phyloP scores from a whole-genome alignment of 2,888 invertebrate genomes.

The Thera obeliscata region DNA sequence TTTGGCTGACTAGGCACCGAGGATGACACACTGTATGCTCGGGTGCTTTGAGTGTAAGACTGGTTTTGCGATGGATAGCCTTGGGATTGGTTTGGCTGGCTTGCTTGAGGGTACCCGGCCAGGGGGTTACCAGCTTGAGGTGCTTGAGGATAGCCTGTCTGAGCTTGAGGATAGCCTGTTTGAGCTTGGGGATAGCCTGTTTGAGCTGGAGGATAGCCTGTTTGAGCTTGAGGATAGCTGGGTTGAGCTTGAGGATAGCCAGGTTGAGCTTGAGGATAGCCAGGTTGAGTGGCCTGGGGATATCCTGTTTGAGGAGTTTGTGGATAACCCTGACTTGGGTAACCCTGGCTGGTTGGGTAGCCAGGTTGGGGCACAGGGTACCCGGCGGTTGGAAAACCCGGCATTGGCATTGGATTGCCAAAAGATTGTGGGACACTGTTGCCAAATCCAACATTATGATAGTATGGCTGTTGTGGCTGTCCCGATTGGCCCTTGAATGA shows the following conservation, averaged over 20 bases:
- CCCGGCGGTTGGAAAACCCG: constrained; percentile 72
- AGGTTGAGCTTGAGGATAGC: constrained; percentile 52
- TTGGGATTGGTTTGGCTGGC: constrained; percentile 61
- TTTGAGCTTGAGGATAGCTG: constrained; percentile 42
- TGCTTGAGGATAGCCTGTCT: constrained; percentile 41
- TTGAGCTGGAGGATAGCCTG: constrained; percentile 44
- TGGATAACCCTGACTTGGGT: constrained; percentile 43
- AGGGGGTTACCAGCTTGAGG: constrained; percentile 50
- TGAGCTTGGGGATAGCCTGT: constrained; percentile 44
- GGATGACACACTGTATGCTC: constrained; percentile 60
- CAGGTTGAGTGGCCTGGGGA: constrained; percentile 45
- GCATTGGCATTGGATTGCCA: constrained; percentile 79
- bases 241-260: constrained; percentile 46
- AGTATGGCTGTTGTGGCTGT: constrained; percentile 78
- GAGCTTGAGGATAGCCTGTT: constrained; percentile 44
- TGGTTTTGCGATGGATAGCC: constrained; percentile 58
- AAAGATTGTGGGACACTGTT: constrained; percentile 80
- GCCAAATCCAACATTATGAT: constrained; percentile 78
- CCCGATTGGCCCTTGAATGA: constrained; percentile 82
- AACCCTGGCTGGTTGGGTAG: constrained; percentile 57
- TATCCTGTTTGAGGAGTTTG: constrained; percentile 48
- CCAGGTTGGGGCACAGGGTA: constrained; percentile 71
- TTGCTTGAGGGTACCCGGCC: constrained; percentile 33
- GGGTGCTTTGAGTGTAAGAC: constrained; percentile 55
- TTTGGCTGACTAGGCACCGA: constrained; percentile 56